Conservation (phyloP, 2,888 invertebrate species). For the Trachelus tabidus region DNA sequence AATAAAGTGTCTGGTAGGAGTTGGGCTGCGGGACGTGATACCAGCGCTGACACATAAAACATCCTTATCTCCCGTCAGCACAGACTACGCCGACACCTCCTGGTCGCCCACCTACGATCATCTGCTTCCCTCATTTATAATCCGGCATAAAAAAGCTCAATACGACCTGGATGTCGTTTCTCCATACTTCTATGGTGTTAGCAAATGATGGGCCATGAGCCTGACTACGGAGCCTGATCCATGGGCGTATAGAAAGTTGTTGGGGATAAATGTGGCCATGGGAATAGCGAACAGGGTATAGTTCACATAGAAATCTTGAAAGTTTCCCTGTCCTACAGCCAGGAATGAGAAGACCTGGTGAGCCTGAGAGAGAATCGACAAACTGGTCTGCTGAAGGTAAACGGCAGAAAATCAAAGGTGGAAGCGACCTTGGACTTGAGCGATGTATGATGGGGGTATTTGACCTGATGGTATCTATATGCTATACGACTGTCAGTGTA, state of each 20-base stretch:
- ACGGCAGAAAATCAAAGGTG: background rate
- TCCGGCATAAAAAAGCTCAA: conserved; percentile 17
- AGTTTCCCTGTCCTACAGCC: background rate
- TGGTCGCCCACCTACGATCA: conserved; percentile 27
- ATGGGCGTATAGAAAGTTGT: background rate
- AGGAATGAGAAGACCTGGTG: background rate
- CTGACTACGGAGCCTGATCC: background rate
- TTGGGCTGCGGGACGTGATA: conserved; percentile 40
- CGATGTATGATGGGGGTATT: background rate
- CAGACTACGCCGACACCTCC: conserved; percentile 26
- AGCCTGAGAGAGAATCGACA: background rate
- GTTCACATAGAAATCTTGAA: background rate
- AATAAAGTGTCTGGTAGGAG: conserved; percentile 42
- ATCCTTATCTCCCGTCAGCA: conserved; percentile 50
- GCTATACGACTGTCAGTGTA: background rate
- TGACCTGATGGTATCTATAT: background rate
- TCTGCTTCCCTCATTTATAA: conserved; percentile 33
- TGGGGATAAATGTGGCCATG: background rate
- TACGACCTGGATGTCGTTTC: background rate
- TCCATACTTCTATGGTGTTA: background rate
- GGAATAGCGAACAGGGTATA: background rate
- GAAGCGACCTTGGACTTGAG: background rate
- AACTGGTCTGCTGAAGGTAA: background rate
- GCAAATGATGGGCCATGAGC: background rate
- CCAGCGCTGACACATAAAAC: conserved; percentile 45